phyloP scores from a whole-genome alignment of 2,113 vertebrate species.

The Tupaia tana region DNA sequence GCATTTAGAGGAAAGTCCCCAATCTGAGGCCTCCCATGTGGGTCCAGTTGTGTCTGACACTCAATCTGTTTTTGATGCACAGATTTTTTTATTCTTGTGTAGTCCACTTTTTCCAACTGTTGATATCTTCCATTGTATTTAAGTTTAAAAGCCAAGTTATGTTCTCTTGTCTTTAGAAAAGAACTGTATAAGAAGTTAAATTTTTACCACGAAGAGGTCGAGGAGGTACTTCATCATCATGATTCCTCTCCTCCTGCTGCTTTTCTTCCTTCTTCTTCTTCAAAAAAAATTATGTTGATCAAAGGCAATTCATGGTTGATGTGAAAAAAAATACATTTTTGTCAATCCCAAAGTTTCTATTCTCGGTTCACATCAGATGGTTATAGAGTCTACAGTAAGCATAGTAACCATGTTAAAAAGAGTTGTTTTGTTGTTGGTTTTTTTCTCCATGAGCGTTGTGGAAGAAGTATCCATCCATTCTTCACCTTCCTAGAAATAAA shows the following conservation, averaged over 20 bases:
- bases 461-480: neutral
- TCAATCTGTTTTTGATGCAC: neutral
- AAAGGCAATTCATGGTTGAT: neutral
- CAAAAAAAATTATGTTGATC: neutral
- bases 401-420: neutral
- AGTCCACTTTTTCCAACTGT: neutral
- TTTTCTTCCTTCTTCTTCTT: neutral
- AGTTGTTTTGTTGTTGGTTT: neutral
- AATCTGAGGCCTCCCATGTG: no score
- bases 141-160: conserved; percentile 53
- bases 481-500: neutral
- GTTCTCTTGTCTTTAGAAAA: conserved; percentile 11
- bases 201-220: neutral
- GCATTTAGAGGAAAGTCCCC: no score
- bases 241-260: neutral
- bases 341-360: neutral
- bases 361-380: neutral
- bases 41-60: no score
- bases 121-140: conserved; percentile 45
- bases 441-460: neutral
- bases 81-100: neutral
- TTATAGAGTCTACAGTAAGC: neutral
- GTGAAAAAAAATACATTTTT: neutral
- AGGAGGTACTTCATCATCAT: neutral
- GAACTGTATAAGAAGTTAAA: neutral